Base-by-base conservation (phyloP, 2,113 vertebrate species). In the Marmota flaviventris region DNA sequence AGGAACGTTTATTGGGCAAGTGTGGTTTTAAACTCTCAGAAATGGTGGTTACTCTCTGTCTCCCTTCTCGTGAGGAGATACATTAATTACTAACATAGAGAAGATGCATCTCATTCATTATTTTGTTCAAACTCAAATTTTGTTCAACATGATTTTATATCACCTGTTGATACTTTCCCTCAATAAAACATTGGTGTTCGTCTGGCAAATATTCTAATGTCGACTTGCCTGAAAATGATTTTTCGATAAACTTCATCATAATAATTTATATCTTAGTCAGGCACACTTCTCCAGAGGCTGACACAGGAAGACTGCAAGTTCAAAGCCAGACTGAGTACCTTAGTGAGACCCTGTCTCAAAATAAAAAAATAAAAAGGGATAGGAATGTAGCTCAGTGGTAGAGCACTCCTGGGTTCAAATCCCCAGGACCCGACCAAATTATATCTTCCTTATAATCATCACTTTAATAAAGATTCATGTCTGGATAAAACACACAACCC, bases 141-240 rank as follows among this genome's bases (percentile, higher is more conserved):
- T 58, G 65, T 73, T 93, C 37, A 39, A 16, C 18, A 45, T 53
- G 18, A n/a, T 39, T 92, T 87, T 67, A 39, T 53, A 78, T 75
- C 51, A 88, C 48, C 95, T 89, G 72, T 72, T 89, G 87, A 92
- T 85, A 58, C 58, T 76, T 85, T 29, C 32, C 63, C 48, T 82
- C 75, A 93, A 92, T 85, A 89, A 96, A 92, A 96, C 73, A 86
- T 78, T 89, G 83, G 45, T 78, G 61, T 77, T 93, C 45, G 45
- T 89, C 85, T 37, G n/a, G 72, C 72, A 93, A 82, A 65, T 82
- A 48, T 88, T 94, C 88, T 77, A 39, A 96, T 65, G 5, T 70
- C 61, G 39, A 2, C 5, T 93, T 93, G n/a, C 67, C 82, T 69
- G 78, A 75, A 29, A 91, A 56, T 27, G 13, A 88, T 70, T 94